A percentile compares a stretch with the other conserved stretches of the same genome.
These are phyloP conservation scores for Gnathonemus longibarbis DNA, from an alignment of 2,113 vertebrate genomes.

Conservation along the genomic window DNA sequence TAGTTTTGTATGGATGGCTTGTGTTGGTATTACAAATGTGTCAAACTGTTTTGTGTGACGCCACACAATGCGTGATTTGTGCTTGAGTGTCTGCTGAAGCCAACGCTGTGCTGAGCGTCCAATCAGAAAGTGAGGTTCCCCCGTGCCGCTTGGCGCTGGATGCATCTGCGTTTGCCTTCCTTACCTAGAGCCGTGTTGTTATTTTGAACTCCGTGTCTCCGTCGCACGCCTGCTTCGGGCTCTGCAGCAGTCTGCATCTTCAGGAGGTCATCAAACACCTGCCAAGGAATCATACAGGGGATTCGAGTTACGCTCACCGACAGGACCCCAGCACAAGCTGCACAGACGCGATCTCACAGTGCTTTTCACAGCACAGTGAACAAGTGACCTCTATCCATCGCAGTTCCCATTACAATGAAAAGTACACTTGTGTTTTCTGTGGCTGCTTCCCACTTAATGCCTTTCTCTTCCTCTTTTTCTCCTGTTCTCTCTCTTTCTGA, in stretches of 20 bases:
- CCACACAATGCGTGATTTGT: neutral
- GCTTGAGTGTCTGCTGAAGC: neutral
- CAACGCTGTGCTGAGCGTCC: neutral
- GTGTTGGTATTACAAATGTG: neutral
- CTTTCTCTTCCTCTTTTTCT: neutral
- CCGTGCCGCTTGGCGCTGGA: neutral
- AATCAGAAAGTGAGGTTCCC: neutral
- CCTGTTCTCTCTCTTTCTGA: neutral
- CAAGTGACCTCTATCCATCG: neutral
- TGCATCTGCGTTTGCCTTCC: neutral
- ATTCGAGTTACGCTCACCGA: neutral
- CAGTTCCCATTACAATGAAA: neutral
- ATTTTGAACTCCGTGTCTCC: slow-evolving; percentile 24
- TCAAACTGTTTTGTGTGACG: neutral
- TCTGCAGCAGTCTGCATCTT: slow-evolving; percentile 39
- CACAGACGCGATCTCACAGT: neutral
- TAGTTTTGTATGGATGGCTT: neutral
- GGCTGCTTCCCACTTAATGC: neutral
- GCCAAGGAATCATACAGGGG: neutral
- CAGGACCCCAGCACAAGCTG: neutral
- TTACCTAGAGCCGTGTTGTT: slow-evolving; percentile 20
- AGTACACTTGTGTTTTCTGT: no score
- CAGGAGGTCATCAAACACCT: slow-evolving; percentile 63
- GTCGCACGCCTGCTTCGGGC: slow-evolving; percentile 22
- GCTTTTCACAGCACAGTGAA: neutral